phyloP scores from a whole-genome alignment of 2,888 invertebrate genomes.

The Leptogaster cylindrica region DNA sequence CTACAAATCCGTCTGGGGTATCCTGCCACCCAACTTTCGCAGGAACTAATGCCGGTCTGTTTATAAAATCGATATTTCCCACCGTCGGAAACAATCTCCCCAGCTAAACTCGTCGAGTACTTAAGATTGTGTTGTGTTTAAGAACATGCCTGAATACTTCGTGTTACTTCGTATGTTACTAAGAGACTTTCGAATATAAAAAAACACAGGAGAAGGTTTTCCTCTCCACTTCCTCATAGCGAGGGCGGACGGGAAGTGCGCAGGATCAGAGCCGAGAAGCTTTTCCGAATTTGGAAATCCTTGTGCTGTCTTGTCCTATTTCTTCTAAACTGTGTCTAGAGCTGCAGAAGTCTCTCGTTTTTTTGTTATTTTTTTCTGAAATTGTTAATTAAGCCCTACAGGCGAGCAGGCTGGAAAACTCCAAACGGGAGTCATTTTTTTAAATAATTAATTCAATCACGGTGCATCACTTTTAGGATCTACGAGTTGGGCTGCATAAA shows the following conservation, averaged over 20 bases:
- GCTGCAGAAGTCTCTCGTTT: constrained; percentile 12
- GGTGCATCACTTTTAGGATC: too few relatives aligned
- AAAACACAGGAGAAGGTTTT: neutral
- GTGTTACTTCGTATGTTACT: constrained; percentile 25
- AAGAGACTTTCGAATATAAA: constrained; percentile 14
- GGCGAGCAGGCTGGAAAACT: constrained; percentile 2
- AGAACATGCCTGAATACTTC: constrained; percentile 3
- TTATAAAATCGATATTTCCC: constrained; percentile 29
- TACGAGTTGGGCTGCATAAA: too few relatives aligned
- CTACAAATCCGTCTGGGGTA: constrained; percentile 24
- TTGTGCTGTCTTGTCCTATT: constrained; percentile 22
- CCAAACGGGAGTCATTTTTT: neutral
- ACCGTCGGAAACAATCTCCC: constrained; percentile 5
- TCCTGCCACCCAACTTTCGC: constrained; percentile 4
- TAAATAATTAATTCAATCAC: constrained; percentile 28
- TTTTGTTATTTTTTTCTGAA: constrained; percentile 1
- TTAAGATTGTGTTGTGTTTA: constrained; percentile 11
- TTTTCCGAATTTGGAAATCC: constrained; percentile 2
- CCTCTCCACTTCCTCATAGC: constrained; percentile 4
- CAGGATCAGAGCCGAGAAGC: neutral
- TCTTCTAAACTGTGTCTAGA: constrained; percentile 33
- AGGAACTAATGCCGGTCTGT: neutral
- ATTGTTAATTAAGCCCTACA: constrained; percentile 31
- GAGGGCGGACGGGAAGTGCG: neutral
- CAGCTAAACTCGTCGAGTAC: constrained; percentile 6